Evolutionary conservation across 1,140 invertebrate species (phyloP).

Genomic region (Armadillidium nasatum): DNA sequence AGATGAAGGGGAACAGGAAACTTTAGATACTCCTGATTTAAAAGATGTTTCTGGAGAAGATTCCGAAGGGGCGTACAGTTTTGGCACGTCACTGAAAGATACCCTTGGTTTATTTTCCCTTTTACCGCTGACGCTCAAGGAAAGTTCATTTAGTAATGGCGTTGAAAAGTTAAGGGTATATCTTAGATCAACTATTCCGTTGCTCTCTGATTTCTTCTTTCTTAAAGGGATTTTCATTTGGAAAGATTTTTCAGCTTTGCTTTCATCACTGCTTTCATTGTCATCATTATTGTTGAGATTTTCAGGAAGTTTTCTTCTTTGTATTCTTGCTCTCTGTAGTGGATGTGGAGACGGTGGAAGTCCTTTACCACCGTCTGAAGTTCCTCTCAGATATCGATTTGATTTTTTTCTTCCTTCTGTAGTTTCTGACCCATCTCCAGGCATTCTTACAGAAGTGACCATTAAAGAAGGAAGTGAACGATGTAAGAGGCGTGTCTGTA

Average conservation of each 20-base stretch:
- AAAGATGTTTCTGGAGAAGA: neutral
- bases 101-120: neutral
- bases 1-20: neutral
- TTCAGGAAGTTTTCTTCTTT: constrained; percentile 29
- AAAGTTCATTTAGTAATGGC: constrained; percentile 28
- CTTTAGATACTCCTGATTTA: neutral
- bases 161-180: constrained; percentile 37
- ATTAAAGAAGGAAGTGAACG: constrained; percentile 32
- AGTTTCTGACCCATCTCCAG: constrained; percentile 31
- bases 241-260: neutral
- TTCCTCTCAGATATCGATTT: constrained; percentile 1
- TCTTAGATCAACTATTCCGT: constrained; percentile 34
- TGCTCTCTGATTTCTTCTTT: constrained; percentile 23
- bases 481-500: constrained; percentile 31
- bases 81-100: constrained; percentile 6
- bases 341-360: constrained; percentile 36
- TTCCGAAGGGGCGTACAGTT: neutral
- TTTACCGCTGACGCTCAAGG: neutral
- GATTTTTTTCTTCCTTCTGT: neutral
- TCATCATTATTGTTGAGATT: neutral
- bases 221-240: neutral
- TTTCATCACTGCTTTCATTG: neutral
- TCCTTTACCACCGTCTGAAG: neutral
- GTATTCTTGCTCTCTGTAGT: constrained; percentile 30
- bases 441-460: constrained; percentile 24